These are phyloP conservation scores for Asteroscopus sphinx DNA, from an alignment of 2,888 invertebrate genomes.

Conservation along the genomic window DNA sequence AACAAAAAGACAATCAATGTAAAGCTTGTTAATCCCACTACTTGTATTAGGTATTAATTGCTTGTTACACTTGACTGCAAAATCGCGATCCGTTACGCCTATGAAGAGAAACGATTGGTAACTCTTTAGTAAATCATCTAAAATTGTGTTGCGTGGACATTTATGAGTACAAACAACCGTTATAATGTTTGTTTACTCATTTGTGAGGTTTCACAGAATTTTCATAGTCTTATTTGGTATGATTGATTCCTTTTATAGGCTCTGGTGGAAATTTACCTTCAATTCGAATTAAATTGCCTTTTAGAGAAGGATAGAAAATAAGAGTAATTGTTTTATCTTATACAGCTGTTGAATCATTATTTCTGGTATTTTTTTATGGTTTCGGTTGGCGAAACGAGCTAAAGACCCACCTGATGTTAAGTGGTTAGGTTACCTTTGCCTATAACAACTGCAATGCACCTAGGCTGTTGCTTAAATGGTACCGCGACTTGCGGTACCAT, in stretches of 20 bases:
- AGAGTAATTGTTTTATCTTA: too few relatives aligned
- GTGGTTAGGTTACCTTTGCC: too few relatives aligned
- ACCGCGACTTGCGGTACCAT: too few relatives aligned
- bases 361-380: too few relatives aligned
- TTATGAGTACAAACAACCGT: slow-evolving; percentile 39
- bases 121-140: slow-evolving; percentile 36
- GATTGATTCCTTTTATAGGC: slow-evolving; percentile 1
- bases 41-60: slow-evolving; percentile 20
- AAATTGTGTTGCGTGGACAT: slow-evolving; percentile 34
- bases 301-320: neutral
- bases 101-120: slow-evolving; percentile 43
- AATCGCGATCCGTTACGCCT: slow-evolving; percentile 49
- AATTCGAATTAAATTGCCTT: neutral
- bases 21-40: slow-evolving; percentile 9
- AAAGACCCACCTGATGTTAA: too few relatives aligned
- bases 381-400: too few relatives aligned
- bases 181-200: slow-evolving; percentile 17
- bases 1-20: slow-evolving; percentile 5
- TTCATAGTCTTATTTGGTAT: slow-evolving; percentile 7
- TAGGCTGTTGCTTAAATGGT: too few relatives aligned
- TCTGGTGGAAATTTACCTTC: neutral
- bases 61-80: slow-evolving; percentile 52
- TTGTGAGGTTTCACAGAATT: slow-evolving; percentile 6
- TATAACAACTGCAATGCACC: too few relatives aligned
- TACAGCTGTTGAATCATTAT: too few relatives aligned